phyloP scores from a whole-genome alignment of 2,113 vertebrate species.

The Caracal caracal region DNA sequence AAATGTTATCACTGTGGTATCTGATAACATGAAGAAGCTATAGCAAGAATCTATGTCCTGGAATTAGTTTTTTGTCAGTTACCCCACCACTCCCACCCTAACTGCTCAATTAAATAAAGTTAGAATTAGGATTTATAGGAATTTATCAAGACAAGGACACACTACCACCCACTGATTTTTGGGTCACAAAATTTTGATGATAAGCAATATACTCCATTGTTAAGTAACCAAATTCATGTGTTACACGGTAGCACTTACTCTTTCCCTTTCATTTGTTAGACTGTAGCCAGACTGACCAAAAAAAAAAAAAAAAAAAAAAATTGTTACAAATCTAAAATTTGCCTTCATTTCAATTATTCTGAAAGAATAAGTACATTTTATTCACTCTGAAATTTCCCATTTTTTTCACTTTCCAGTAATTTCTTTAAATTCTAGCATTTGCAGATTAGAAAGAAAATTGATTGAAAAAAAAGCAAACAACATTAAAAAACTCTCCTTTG shows the following conservation, averaged over 20 bases:
- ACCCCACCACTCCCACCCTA: not conserved
- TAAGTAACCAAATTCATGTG: constrained; percentile 27
- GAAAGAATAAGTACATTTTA: not conserved
- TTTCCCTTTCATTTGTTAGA: constrained; percentile 7
- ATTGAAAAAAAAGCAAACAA: not conserved
- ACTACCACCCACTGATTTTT: constrained; percentile 52
- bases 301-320: constrained; percentile 35
- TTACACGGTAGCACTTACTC: not conserved
- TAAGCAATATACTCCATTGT: constrained; percentile 44
- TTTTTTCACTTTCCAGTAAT: constrained; percentile 23
- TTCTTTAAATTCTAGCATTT: constrained; percentile 36
- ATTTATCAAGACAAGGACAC: constrained; percentile 44
- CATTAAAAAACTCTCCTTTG: not conserved
- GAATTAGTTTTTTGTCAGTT: constrained; percentile 29
- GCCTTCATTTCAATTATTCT: not conserved
- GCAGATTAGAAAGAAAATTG: not conserved
- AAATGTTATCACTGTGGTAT: not conserved
- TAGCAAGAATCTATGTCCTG: constrained; percentile 31
- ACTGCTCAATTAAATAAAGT: constrained; percentile 35
- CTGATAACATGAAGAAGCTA: not conserved
- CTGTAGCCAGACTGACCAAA: not conserved
- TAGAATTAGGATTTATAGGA: constrained; percentile 59
- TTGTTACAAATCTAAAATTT: constrained; percentile 13
- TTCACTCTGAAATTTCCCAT: not conserved
- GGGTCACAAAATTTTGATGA: constrained; percentile 60